Percentiles rank a stretch among this genome's conserved stretches.
These are phyloP conservation scores for Dione juno DNA, from an alignment of 2,888 invertebrate species.

Conservation along the genomic window DNA sequence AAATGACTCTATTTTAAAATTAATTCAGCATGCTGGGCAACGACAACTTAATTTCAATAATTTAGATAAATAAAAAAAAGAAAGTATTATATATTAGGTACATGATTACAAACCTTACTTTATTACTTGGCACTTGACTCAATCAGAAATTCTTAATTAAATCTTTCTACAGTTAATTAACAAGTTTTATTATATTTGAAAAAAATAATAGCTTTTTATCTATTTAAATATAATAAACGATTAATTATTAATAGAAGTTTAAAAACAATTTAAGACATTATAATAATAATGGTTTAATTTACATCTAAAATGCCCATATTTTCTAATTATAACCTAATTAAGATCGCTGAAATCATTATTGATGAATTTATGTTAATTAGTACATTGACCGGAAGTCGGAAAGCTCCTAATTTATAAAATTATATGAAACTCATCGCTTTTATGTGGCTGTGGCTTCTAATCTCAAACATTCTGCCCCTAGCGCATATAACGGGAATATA, in stretches of 20 bases:
- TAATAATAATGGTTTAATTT: conserved; percentile 7
- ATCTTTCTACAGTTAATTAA: background rate
- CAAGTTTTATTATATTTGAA: background rate
- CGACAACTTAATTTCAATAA: background rate
- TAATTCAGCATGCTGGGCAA: too few relatives aligned
- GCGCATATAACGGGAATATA: too few relatives aligned
- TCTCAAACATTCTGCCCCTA: too few relatives aligned
- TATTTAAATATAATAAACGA: background rate
- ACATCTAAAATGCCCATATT: background rate
- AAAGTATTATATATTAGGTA: background rate
- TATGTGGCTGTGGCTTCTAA: too few relatives aligned
- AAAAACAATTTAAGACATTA: background rate
- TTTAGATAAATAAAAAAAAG: background rate
- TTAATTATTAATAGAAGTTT: background rate
- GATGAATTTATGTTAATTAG: conserved; percentile 13
- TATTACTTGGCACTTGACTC: background rate
- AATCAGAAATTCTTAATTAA: background rate
- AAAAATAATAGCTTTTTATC: background rate
- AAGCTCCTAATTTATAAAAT: background rate
- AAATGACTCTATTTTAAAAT: too few relatives aligned
- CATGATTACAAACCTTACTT: background rate
- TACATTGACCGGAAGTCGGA: background rate
- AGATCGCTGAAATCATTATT: background rate
- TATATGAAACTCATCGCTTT: conserved; percentile 1
- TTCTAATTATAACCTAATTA: conserved; percentile 2